Base-by-base conservation (phyloP, 2,888 invertebrate genomes). In the Rhyacophila evoluta region DNA sequence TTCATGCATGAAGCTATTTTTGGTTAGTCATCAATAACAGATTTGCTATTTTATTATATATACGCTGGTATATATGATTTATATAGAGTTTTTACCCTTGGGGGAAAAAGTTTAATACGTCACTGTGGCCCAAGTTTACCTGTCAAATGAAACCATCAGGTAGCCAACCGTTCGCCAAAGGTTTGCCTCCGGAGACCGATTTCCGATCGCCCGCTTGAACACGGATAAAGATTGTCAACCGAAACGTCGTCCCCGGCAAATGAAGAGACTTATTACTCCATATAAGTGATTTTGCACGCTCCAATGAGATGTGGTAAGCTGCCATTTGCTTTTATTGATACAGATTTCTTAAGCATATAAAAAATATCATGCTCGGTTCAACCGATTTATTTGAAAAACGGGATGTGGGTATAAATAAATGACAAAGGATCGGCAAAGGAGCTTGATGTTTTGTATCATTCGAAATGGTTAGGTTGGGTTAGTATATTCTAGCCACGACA, bases 181-280 rank as follows among this genome's bases (percentile, higher is more conserved):
- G 69, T n/a, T 29, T n/a, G n/a, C 69, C 69, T 3, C 29, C 69
- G 69, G 28, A 33, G 69, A 69, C 33, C 69, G 69, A 69, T 69
- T 10, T 29, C 19, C 19, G 55, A 55, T 55, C 69, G 69, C 33
- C 28, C 33, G 69, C 33, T 69, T 33, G 33, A 69, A 15, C 29
- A 69, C n/a, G 69, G 33, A 69, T 69, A 69, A 69, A 33, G 69
- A 69, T 69, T 69, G 69, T 69, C 69, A 69, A 69, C 69, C 69
- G 69, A 69, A 69, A 69, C 28, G 69, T 69, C 33, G 69, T 69
- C 33, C 10, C 69, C 12, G 69, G 12, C 8, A 69, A 69, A 33
- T 15, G 69, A 69, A 29, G 29, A 69, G 69, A 69, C 12, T 55
- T 55, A 69, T 69, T 33, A 27, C 33, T 6, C 10, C 69, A 28